Conservation (phyloP, 2,113 vertebrate genomes). For the Carollia perspicillata region DNA sequence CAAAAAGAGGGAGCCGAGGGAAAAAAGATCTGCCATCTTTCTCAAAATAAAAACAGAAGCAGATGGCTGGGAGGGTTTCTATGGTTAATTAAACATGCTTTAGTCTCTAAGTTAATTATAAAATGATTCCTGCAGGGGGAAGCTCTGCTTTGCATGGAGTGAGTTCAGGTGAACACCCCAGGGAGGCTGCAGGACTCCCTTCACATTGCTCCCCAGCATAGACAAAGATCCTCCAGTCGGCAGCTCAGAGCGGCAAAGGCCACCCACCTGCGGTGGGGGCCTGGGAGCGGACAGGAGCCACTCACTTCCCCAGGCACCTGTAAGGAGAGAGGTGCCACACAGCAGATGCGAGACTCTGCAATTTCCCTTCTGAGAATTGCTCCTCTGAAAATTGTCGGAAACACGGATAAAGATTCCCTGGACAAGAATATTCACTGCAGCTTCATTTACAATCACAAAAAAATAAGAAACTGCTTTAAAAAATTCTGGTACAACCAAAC, state of each 20-base stretch:
- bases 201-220: neutral
- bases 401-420: conserved; percentile 38
- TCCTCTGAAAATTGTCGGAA: conserved; percentile 44
- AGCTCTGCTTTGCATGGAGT: conserved; percentile 20
- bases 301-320: neutral
- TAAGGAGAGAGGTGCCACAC: neutral
- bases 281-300: neutral
- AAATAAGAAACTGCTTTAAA: neutral
- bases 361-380: conserved; percentile 27
- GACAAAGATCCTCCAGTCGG: neutral
- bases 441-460: conserved; percentile 28
- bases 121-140: conserved; percentile 30
- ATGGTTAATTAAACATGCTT: conserved; percentile 73
- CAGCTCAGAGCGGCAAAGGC: neutral
- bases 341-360: neutral
- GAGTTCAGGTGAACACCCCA: neutral
- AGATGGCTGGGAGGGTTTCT: conserved; percentile 69
- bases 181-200: neutral
- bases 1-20: conserved; percentile 28
- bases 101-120: conserved; percentile 72
- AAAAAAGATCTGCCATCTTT: conserved; percentile 30
- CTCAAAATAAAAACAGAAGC: conserved; percentile 70
- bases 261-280: neutral
- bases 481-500: conserved; percentile 7
- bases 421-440: neutral